Percentiles rank a stretch among this genome's conserved stretches.
Evolutionary conservation across 1,140 invertebrate species (phyloP).

Genomic region (Agraylea sexmaculata): DNA sequence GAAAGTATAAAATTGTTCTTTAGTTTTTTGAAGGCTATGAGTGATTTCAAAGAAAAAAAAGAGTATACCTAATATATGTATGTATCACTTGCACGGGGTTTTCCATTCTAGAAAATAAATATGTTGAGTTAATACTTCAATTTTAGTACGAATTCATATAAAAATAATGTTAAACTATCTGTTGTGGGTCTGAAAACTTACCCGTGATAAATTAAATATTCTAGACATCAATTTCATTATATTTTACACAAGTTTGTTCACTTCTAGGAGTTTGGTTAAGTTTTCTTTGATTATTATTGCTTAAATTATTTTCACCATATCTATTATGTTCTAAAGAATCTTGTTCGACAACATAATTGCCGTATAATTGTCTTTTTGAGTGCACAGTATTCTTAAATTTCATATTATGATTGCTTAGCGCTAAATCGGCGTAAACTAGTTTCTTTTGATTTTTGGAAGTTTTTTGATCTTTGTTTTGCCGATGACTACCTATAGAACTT

Average conservation of each 20-base stretch:
- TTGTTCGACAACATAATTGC: conserved; percentile 33
- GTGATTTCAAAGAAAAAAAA: too few species aligned
- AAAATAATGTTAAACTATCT: not conserved
- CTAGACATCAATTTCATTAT: conserved; percentile 72
- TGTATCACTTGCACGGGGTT: conserved; percentile 20
- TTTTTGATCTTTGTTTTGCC: conserved; percentile 25
- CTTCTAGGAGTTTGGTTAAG: conserved; percentile 24
- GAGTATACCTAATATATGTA: conserved; percentile 19
- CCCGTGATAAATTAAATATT: conserved; percentile 16
- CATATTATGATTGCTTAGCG: conserved; percentile 41
- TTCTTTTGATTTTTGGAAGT: conserved; percentile 31
- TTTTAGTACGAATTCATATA: not conserved
- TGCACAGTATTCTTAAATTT: conserved; percentile 44
- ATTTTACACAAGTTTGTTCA: conserved; percentile 61
- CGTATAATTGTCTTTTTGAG: conserved; percentile 42
- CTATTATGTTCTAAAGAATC: conserved; percentile 23
- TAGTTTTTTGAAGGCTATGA: not conserved
- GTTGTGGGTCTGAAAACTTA: not conserved
- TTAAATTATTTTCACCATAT: conserved; percentile 28
- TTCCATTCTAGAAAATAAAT: conserved; percentile 15
- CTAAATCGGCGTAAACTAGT: conserved; percentile 40
- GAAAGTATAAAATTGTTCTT: conserved; percentile 1
- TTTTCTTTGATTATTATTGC: conserved; percentile 30
- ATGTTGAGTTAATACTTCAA: not conserved
- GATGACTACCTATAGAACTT: conserved; percentile 27